Base-by-base conservation (phyloP, 53 echinoderm and acorn worm genomes). In the Stichopus horrens region DNA sequence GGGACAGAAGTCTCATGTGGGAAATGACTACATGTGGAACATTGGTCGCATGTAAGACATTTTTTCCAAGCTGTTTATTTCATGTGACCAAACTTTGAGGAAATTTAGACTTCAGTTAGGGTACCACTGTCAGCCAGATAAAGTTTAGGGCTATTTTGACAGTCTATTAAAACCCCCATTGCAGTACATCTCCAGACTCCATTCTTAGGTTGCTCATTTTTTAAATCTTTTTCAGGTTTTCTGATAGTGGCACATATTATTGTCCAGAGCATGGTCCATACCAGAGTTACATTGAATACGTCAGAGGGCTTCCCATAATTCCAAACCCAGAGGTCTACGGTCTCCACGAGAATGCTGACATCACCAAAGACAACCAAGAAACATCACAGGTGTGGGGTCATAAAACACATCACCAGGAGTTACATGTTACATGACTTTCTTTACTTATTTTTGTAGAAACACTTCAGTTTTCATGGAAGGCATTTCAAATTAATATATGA, bases 301-400 rank as follows among this genome's bases (percentile, higher is more conserved):
- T 99, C 86, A 86, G 99, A 21, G 85, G 93, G 68, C 93, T 96
- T 10, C 99, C 99, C 73, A 92, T 94, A 85, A 98, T 95, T 57
- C 96, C 96, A 73, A 94, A 99, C 79, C 99, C 99, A n/a, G 96
- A 96, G 76, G 99, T 99, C 10, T 99, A 93, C 73, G 96, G 96
- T 71, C 95, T 98, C 65, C 99, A 99, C 86, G 99, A 99, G 87
- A 99, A 99, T 90, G 99, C 99, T 88, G 99, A 99, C 89, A 99
- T 99, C 93, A 99, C 99, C 16, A 99, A 99, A 91, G 99, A 99
- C 91, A 99, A 99, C 87, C 96, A 99, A 63, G 99, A 99, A 87
- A 99, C 99, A 60, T 93, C 93, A 53, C 94, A 94, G 92, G 97
- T 97, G 91, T 5, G 53, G 37, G 37, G 0, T 37, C 37, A 37